Evolutionary conservation across 2,888 invertebrate species (phyloP).

Genomic region (Heteromurus nitidus): DNA sequence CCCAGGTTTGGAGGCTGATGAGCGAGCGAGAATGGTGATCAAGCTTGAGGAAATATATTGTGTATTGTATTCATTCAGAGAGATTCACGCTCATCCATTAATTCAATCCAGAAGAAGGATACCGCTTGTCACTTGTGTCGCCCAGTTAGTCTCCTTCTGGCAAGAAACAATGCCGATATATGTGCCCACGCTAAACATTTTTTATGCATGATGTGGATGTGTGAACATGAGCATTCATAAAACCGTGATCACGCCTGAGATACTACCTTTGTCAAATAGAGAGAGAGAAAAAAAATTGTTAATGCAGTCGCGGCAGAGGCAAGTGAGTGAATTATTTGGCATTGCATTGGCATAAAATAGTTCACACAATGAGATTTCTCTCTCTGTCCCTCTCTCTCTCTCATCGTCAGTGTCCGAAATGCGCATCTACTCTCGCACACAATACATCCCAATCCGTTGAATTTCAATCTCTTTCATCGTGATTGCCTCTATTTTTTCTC

Average conservation of each 20-base stretch:
- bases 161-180: neutral
- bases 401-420: neutral
- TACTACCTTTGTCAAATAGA: conserved; percentile 37
- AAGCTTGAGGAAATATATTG: conserved; percentile 15
- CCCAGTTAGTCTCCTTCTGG: conserved; percentile 25
- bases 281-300: no score
- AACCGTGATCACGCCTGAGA: conserved; percentile 40
- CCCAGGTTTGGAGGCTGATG: conserved; percentile 62
- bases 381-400: no score
- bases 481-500: conserved; percentile 60
- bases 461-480: conserved; percentile 58
- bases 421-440: conserved; percentile 9
- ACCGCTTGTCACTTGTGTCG: conserved; percentile 55
- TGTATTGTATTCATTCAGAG: conserved; percentile 6
- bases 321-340: no score
- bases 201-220: no score
- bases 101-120: conserved; percentile 31
- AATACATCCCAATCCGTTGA: conserved; percentile 32
- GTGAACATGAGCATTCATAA: no score
- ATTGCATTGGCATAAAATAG: conserved; percentile 20
- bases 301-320: neutral
- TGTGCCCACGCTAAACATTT: no score
- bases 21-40: neutral
- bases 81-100: conserved; percentile 38
- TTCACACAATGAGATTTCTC: conserved; percentile 10